Base-by-base conservation (phyloP, 2,113 vertebrate genomes). In the Aythya baeri region DNA sequence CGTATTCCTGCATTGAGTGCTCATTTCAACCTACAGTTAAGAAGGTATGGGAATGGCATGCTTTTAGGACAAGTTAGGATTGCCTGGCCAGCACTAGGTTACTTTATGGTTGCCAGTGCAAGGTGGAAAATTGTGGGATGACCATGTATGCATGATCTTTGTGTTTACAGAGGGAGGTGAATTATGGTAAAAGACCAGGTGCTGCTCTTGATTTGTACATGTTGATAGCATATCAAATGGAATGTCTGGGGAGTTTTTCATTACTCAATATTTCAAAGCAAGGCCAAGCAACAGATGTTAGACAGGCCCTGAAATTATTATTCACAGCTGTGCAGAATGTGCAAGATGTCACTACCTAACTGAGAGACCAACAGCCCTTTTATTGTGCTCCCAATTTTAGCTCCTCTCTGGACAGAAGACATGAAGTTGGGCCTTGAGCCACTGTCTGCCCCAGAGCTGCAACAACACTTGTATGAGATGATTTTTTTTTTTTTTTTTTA, bases 1-100 rank as follows among this genome's bases (percentile, higher is more conserved):
- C 25, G 8, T 52, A 7, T 49, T 83, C 23, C n/a, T 49, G 7
- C 16, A 7, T 49, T 70, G 9, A 54, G 25, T n/a, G 8, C 32
- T 29, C 13, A 17, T 72, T 34, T 38, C 62, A 54, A 52, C 25
- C 13, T 68, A 15, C 25, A 76, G 5, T 52, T 75, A 70, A 54
- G 15, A 38, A 6, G 7, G 15, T 11, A 31, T 21, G 11, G 14
- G 29, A 84, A 50, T 7, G 11, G 3, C 41, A 16, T 1, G 0
- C 21, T 83, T 95, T 26, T 29, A 46, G 79, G 84, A 79, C 18
- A 11, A 9, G n/a, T 4, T 29, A 38, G 17, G 63, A 70, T 55
- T 57, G 2, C 2, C 58, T 61, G 21, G 6, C 6, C 9, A 32
- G 25, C 49, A 25, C 1, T 23, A 70, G 7, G 5, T 14, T 80